phyloP scores from a whole-genome alignment of 2,888 invertebrate species.

The Callyntrura sp. region DNA sequence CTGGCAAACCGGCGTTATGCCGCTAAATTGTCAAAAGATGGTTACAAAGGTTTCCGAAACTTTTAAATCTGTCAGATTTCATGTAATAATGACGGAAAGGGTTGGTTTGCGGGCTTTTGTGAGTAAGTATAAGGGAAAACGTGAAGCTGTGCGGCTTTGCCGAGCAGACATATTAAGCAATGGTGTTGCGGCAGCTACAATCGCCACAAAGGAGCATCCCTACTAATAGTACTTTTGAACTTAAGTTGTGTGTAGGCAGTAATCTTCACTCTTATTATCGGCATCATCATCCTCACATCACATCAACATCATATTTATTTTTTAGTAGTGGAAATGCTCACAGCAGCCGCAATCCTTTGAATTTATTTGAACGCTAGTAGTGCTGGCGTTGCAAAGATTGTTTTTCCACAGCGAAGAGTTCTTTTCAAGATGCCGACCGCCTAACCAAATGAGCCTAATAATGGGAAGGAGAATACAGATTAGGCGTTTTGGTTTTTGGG shows the following conservation, averaged over 20 bases:
- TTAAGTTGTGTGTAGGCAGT: constrained; percentile 63
- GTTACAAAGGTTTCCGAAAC: constrained; percentile 77
- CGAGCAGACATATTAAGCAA: constrained; percentile 69
- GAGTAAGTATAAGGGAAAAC: constrained; percentile 69
- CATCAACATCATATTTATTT: constrained; percentile 57
- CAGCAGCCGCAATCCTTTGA: constrained; percentile 66
- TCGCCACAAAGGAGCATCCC: constrained; percentile 73
- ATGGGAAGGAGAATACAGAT: constrained; percentile 67
- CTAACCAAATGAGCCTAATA: constrained; percentile 63
- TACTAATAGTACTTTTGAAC: constrained; percentile 47
- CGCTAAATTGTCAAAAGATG: constrained; percentile 75
- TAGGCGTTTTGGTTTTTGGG: constrained; percentile 27
- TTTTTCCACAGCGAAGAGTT: background rate
- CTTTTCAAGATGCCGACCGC: constrained; percentile 70
- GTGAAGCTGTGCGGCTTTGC: constrained; percentile 46
- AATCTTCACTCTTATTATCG: constrained; percentile 73
- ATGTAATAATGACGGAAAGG: constrained; percentile 78
- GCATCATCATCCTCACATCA: constrained; percentile 42
- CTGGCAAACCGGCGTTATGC: constrained; percentile 24
- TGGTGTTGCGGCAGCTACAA: constrained; percentile 76
- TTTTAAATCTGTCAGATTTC: constrained; percentile 80
- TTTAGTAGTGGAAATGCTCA: constrained; percentile 59
- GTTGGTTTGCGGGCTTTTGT: constrained; percentile 66
- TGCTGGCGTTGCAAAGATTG: constrained; percentile 38
- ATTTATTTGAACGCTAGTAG: constrained; percentile 65